phyloP scores from a whole-genome alignment of 2,888 invertebrate species.

The Actias luna region DNA sequence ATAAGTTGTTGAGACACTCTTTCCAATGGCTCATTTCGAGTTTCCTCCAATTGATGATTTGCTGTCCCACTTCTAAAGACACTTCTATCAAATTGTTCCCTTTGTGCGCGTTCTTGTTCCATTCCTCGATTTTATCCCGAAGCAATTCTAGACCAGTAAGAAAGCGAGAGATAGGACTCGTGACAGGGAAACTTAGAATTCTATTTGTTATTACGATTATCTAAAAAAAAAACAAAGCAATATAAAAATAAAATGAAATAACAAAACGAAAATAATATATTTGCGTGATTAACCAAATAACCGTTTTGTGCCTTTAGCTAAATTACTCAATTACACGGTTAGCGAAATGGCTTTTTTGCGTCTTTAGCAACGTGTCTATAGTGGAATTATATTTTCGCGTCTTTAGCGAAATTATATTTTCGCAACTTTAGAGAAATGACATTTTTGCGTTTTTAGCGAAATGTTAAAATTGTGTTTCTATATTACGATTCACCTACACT shows the following conservation, averaged over 20 bases:
- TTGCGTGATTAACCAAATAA: not conserved
- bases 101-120: slow-evolving; percentile 95
- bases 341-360: not conserved
- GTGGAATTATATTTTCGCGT: not conserved
- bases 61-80: slow-evolving; percentile 87
- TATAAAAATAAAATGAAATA: not conserved
- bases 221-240: slow-evolving; percentile 52
- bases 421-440: not conserved
- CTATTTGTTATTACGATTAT: slow-evolving; percentile 85
- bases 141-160: slow-evolving; percentile 95
- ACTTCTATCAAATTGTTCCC: slow-evolving; percentile 90
- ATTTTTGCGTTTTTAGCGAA: no score
- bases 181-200: slow-evolving; percentile 86
- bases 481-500: no score
- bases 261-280: not conserved
- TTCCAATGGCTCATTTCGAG: slow-evolving; percentile 95
- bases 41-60: slow-evolving; percentile 95
- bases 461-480: no score
- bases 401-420: not conserved
- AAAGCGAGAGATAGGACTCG: slow-evolving; percentile 92
- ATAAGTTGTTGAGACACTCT: slow-evolving; percentile 87
- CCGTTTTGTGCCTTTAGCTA: not conserved
- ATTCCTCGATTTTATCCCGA: slow-evolving; percentile 91
- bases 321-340: no score
- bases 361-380: not conserved